phyloP scores from a whole-genome alignment of 2,113 vertebrate species.

The Salvelinus alpinus region DNA sequence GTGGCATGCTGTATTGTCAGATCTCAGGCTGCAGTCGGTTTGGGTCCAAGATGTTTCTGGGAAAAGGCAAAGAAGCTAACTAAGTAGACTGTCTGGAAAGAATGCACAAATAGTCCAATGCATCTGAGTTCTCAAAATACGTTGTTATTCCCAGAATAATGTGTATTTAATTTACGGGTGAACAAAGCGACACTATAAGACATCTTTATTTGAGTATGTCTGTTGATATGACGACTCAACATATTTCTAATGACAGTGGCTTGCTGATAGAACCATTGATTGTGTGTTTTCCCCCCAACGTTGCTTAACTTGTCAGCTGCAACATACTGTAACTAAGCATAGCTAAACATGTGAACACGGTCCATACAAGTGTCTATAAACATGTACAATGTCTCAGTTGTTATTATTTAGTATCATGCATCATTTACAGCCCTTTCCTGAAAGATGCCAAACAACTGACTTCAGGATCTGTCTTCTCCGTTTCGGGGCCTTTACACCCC shows the following conservation, averaged over 20 bases:
- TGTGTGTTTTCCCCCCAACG: not conserved
- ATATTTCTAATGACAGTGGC: not conserved
- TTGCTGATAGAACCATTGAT: not conserved
- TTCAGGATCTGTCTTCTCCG: conserved; percentile 71
- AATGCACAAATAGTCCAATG: conserved; percentile 30
- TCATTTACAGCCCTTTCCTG: conserved; percentile 58
- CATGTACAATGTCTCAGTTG: not conserved
- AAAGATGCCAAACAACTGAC: conserved; percentile 64
- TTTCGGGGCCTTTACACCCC: conserved; percentile 73
- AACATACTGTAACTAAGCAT: not conserved
- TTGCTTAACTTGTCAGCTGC: not conserved
- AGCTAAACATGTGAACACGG: not conserved
- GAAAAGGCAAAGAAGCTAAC: conserved; percentile 34
- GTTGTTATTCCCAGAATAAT: conserved; percentile 8
- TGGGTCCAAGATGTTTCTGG: conserved; percentile 32
- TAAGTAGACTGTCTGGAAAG: conserved; percentile 33
- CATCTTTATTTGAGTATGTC: conserved; percentile 7
- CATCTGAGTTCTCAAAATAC: conserved; percentile 16
- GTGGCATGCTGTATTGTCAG: not conserved
- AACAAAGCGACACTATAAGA: conserved; percentile 19
- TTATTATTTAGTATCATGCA: conserved; percentile 32
- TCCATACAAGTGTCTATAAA: conserved; percentile 18
- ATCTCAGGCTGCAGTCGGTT: not conserved
- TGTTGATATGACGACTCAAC: conserved; percentile 16
- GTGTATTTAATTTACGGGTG: conserved; percentile 13